Percentiles rank a stretch among this genome's conserved stretches.
These are phyloP conservation scores for Cryptomyrus ogoouensis DNA, from an alignment of 2,113 vertebrate genomes.

Conservation along the genomic window DNA sequence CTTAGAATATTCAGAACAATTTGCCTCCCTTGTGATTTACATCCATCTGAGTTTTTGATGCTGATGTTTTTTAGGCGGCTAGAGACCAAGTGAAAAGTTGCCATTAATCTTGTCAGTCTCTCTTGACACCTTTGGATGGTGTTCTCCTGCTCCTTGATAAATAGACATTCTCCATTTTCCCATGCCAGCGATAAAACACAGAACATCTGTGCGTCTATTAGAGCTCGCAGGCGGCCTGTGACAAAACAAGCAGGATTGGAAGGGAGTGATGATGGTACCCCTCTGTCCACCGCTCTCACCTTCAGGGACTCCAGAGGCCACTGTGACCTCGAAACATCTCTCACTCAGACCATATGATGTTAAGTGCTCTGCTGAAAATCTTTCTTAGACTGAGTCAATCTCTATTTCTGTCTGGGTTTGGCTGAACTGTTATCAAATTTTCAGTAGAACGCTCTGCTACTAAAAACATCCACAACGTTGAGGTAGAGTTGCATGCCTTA, in stretches of 20 bases:
- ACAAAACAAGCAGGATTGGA: not conserved
- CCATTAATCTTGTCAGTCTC: conserved; percentile 4
- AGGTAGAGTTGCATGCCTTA: not conserved
- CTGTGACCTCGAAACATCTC: not conserved
- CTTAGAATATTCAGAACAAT: not conserved
- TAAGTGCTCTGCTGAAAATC: not conserved
- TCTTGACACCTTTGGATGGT: not conserved
- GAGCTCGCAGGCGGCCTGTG: not conserved
- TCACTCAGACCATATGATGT: not conserved
- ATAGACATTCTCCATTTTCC: not conserved
- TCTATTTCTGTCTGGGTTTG: not conserved
- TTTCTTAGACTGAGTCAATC: not conserved
- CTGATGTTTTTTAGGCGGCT: not conserved
- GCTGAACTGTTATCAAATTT: not conserved
- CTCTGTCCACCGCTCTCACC: not conserved
- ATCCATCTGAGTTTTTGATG: not conserved
- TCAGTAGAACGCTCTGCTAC: not conserved
- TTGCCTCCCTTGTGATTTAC: not conserved
- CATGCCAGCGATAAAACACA: not conserved
- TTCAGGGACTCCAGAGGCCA: not conserved
- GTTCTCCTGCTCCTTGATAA: conserved; percentile 6
- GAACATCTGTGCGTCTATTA: conserved; percentile 10
- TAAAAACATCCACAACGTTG: not conserved
- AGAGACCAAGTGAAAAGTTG: not conserved
- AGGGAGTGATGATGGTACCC: not conserved